A percentile compares a stretch with the other conserved stretches of the same genome.
Evolutionary conservation across 30 jellyfish, hydroid and myxozoan species (phyloP).

Genomic region (Catostylus mosaicus): DNA sequence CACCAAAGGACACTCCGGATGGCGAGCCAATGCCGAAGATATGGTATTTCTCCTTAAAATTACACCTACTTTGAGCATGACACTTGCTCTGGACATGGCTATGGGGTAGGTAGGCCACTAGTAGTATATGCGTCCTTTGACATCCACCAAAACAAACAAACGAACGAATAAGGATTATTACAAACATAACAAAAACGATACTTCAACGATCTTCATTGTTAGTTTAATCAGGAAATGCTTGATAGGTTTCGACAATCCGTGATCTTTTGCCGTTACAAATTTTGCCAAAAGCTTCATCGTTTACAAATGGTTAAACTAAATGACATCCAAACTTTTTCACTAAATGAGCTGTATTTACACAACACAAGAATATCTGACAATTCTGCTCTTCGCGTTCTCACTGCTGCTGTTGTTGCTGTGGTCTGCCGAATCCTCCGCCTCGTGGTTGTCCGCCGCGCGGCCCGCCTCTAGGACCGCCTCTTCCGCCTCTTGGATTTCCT

Average conservation of each 20-base stretch:
- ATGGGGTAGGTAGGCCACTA: too few species aligned
- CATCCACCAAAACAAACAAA: too few species aligned
- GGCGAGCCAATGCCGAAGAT: too few species aligned
- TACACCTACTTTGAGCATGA: too few species aligned
- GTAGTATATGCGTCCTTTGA: too few species aligned
- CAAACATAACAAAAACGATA: neutral
- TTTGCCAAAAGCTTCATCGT: conserved; percentile 79
- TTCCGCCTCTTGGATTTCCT: conserved; percentile 46
- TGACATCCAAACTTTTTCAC: conserved; percentile 36
- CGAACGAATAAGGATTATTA: neutral
- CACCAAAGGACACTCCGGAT: too few species aligned
- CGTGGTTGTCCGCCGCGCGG: conserved; percentile 74
- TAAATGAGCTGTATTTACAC: conserved; percentile 47
- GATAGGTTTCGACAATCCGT: neutral
- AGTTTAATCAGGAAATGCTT: conserved; percentile 4
- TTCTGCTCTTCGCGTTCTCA: neutral
- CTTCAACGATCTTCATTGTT: neutral
- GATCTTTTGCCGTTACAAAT: conserved; percentile 12
- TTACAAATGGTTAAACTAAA: conserved; percentile 14
- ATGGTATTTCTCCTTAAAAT: too few species aligned
- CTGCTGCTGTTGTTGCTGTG: conserved; percentile 42
- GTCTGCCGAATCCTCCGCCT: conserved; percentile 59
- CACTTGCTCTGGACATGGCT: too few species aligned
- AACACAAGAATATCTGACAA: conserved; percentile 44
- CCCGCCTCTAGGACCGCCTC: conserved; percentile 80